Evolutionary conservation across 2,888 invertebrate genomes (phyloP), one percentile per base, ranked within the genome.

Genomic region (Trachelus tabidus): DNA sequence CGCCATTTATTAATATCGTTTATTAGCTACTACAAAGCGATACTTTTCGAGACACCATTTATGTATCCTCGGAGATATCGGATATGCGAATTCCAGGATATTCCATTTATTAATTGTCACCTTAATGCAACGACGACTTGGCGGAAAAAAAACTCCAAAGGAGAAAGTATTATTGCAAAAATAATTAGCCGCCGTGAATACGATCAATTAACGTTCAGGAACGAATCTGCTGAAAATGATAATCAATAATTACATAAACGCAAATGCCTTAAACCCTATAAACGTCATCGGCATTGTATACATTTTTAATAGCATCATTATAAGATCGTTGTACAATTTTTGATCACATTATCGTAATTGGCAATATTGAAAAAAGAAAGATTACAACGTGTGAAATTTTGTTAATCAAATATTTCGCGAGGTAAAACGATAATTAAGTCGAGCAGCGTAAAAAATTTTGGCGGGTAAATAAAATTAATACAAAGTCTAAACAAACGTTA

Each of bases 401-500:
- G 56, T 23, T 6, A 56, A 56, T 56, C 6, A 40, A 40, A 40
- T 23, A 15, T 23, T 40, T 15, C 40, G 35, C 4, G 1, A 15
- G 40, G 15, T 6, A 15, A 40, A 40, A 4, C 15, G 2, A 6
- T 6, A 40, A 40, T 6, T 40, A 6, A 6, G 23, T 40, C 40
- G 40, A 15, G 15, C 23, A 9, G 23, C 56, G 9, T 23, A 56
- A 56, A 23, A 9, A 56, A 23, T 56, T 56, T 23, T 56, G 56
- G 73, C 76, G 76, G 69, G 37, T 34, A 74, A 37, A 74, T 74
- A 34, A 74, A 74, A 34, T 30, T 33, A 74, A 35, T 12, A 30
- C 74, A 37, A 34, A 35, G 12, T 33, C 34, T 34, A 74, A 74
- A 34, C 74, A 74, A 74, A 35, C 31, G n/a, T 34, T 35, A 74